phyloP scores from a whole-genome alignment of 2,113 vertebrate species.

The Pelecanoides urinatrix region DNA sequence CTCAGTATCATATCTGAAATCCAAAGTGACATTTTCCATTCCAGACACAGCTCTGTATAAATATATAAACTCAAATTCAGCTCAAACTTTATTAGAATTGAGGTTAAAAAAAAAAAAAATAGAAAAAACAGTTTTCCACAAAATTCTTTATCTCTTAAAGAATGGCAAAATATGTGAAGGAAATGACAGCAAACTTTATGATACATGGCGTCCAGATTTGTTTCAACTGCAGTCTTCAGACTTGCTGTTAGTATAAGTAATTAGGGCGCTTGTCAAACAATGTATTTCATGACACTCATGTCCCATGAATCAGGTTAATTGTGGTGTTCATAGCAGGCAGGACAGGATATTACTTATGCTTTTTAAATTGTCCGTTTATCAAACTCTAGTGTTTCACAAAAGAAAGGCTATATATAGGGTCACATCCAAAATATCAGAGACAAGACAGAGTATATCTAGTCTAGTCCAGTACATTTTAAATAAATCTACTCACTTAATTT shows the following conservation, averaged over 20 bases:
- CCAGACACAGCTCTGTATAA: background rate
- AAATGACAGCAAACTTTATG: background rate
- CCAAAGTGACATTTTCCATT: background rate
- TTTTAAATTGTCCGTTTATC: background rate
- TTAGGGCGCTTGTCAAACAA: constrained; percentile 8
- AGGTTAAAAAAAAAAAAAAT: background rate
- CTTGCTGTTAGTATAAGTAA: background rate
- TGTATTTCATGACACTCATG: background rate
- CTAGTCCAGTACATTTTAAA: background rate
- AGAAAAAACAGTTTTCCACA: background rate
- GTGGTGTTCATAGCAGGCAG: background rate
- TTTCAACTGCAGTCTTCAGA: background rate
- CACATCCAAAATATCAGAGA: background rate
- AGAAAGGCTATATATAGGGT: background rate
- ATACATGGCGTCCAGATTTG: background rate
- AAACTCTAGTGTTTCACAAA: background rate
- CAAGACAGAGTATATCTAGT: background rate
- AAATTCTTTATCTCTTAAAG: background rate
- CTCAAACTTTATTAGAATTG: background rate
- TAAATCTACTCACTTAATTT: background rate
- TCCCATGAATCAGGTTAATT: constrained; percentile 21
- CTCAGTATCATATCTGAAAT: background rate
- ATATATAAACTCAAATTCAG: background rate
- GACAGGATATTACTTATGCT: background rate
- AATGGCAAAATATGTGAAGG: background rate